Evolutionary conservation across 2,888 invertebrate species (phyloP).

Genomic region (Mythimna lalbum): DNA sequence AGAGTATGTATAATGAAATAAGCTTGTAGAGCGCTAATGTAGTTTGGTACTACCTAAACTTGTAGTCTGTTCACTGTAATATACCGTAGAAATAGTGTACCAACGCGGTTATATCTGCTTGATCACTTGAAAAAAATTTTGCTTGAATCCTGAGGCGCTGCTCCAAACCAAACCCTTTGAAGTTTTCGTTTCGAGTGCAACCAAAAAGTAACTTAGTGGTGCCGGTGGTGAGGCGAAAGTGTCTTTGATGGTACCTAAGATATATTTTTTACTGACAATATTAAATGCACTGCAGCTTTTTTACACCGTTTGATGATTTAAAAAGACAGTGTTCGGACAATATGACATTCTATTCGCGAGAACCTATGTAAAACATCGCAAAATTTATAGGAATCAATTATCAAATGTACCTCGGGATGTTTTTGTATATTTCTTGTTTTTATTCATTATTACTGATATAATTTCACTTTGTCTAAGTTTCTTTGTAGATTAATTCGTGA

Average conservation of each 20-base stretch:
- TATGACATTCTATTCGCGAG: neutral
- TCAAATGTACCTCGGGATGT: too few species aligned
- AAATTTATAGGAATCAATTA: too few species aligned
- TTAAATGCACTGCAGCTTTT: too few species aligned
- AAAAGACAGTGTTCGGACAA: neutral
- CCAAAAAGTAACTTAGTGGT: too few species aligned
- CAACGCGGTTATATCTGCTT: too few species aligned
- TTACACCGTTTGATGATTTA: neutral
- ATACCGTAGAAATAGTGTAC: neutral
- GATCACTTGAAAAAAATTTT: too few species aligned
- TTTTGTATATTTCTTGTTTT: neutral
- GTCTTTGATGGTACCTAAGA: too few species aligned
- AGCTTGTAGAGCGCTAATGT: constrained; percentile 2
- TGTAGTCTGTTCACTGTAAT: neutral
- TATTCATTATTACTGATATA: neutral
- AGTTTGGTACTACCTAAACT: neutral
- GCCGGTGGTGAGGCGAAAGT: too few species aligned
- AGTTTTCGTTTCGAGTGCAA: too few species aligned
- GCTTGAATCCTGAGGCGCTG: too few species aligned
- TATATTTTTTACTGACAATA: neutral
- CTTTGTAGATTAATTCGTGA: neutral
- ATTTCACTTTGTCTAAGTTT: neutral
- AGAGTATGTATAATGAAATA: constrained; percentile 13
- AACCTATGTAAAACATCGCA: neutral
- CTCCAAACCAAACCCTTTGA: too few species aligned